Evolutionary conservation across 2,797 vertebrate genomes (phyloP).

Genomic region (Characodon lateralis): DNA sequence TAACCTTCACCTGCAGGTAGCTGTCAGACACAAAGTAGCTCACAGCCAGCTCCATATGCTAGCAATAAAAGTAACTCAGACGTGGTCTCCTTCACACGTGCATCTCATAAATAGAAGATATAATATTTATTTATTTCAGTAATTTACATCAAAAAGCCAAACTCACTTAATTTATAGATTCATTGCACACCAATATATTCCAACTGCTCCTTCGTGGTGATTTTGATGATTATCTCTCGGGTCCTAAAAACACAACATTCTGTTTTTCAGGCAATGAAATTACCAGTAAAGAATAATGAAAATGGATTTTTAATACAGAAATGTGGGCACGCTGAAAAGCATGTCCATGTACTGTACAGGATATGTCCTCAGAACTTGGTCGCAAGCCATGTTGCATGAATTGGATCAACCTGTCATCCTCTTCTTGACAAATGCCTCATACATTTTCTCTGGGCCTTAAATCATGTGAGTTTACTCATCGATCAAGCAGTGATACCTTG

Average conservation of each 20-base stretch:
- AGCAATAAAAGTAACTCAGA: slow-evolving; percentile 70
- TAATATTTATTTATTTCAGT: not conserved
- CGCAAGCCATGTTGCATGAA: no score
- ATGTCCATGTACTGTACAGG: no score
- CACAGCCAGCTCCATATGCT: slow-evolving; percentile 46
- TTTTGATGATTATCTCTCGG: no score
- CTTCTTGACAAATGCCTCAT: not conserved
- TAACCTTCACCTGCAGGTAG: slow-evolving; percentile 16
- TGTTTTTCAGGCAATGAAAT: no score
- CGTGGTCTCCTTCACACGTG: slow-evolving; percentile 44
- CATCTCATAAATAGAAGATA: not conserved
- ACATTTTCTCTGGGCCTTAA: not conserved
- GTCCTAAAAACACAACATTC: no score
- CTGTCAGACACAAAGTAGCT: slow-evolving; percentile 42
- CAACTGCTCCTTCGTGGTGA: not conserved
- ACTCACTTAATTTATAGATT: not conserved
- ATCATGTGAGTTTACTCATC: not conserved
- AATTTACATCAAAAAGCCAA: not conserved
- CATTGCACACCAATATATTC: not conserved
- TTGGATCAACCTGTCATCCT: not conserved
- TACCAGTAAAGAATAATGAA: not conserved
- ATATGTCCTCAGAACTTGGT: no score
- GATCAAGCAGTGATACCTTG: no score
- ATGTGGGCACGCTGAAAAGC: no score
- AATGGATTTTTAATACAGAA: not conserved